phyloP scores from a whole-genome alignment of 2,113 vertebrate species.

The Calonectris borealis region DNA sequence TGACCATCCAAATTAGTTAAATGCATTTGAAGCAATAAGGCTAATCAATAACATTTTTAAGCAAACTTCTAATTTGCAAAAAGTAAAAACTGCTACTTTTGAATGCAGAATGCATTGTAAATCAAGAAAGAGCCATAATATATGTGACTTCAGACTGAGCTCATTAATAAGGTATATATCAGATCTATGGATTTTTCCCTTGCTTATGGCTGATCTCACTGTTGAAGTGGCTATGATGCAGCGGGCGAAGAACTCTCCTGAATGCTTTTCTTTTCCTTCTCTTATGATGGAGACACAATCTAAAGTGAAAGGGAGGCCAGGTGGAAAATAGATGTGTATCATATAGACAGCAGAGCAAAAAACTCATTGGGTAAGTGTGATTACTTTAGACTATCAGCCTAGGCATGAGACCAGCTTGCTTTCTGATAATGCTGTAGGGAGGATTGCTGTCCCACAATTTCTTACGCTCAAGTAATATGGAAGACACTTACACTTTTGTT shows the following conservation, averaged over 20 bases:
- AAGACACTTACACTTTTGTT: neutral
- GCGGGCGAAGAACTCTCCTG: neutral
- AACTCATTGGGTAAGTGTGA: neutral
- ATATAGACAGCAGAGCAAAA: neutral
- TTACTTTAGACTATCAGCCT: neutral
- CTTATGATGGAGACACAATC: neutral
- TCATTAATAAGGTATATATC: neutral
- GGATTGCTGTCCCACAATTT: neutral
- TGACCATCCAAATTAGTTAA: neutral
- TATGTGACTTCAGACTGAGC: neutral
- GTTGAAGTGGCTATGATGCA: neutral
- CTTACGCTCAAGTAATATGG: neutral
- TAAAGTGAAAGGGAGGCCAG: neutral
- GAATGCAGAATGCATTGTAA: neutral
- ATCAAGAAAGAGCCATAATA: neutral
- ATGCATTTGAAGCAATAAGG: neutral
- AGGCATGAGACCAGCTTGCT: neutral
- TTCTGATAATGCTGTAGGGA: neutral
- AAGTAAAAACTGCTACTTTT: neutral
- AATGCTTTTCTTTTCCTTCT: neutral
- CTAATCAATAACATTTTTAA: neutral
- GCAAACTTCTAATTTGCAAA: neutral
- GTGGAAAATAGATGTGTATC: neutral
- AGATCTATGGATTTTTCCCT: neutral
- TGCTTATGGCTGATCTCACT: neutral